Evolutionary conservation across 35 echinoderm and acorn worm species (phyloP).

Genomic region (Patiria miniata): DNA sequence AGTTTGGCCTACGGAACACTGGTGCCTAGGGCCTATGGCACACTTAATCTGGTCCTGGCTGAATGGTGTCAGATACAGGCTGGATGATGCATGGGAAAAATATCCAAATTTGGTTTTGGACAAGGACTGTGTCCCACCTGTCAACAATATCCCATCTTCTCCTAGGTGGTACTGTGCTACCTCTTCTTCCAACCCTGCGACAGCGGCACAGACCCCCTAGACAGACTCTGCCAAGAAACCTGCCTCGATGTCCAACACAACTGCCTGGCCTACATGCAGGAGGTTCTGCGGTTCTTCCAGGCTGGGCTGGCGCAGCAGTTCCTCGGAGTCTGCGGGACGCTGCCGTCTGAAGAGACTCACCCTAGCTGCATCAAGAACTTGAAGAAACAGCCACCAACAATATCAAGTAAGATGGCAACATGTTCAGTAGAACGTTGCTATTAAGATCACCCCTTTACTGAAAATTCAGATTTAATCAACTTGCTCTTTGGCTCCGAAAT

Average conservation of each 20-base stretch:
- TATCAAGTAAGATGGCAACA: conserved; percentile 12
- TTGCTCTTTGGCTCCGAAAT: no score
- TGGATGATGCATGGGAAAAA: no score
- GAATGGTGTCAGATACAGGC: no score
- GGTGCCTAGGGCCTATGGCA: no score
- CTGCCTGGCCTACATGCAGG: conserved; percentile 27
- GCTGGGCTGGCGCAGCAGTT: conserved; percentile 12
- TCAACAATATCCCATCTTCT: not conserved
- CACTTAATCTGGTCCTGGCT: no score
- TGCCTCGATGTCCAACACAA: conserved; percentile 23
- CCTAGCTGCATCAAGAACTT: conserved; percentile 29
- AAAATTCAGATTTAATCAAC: not conserved
- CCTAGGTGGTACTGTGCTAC: conserved; percentile 48
- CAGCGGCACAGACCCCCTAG: not conserved
- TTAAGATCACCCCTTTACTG: not conserved
- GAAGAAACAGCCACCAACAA: not conserved
- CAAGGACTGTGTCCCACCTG: no score
- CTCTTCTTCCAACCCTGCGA: conserved; percentile 54
- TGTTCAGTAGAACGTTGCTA: no score
- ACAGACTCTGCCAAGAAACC: conserved; percentile 37
- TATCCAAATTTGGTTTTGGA: no score
- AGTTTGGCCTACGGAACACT: no score
- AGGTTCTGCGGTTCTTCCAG: not conserved
- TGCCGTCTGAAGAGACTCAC: conserved; percentile 8
- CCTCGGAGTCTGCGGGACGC: conserved; percentile 7